Base-by-base conservation (phyloP, 2,888 invertebrate genomes). In the Crossocerus cetratus region DNA sequence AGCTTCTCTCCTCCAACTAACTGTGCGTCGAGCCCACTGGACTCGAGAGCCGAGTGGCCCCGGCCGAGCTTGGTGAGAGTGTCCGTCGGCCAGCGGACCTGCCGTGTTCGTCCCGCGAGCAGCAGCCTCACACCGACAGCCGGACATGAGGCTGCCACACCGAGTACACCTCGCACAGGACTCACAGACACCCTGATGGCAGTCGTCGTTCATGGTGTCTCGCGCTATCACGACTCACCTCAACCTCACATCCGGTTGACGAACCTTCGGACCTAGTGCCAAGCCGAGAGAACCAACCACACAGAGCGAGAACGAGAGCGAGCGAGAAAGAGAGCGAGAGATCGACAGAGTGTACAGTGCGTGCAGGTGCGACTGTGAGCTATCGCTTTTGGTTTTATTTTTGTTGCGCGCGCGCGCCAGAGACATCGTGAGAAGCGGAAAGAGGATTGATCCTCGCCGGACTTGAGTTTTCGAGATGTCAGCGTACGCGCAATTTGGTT, bases 401-500 rank as follows among this genome's bases (percentile, higher is more conserved):
- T 4, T 16, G 43, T 43, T 13, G 43, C 14, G 67, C 56, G 56
- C 74, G 74, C 11, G 23, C 32, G 32, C 32, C 32, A 68, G 32
- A 60, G 63, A 57, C 57, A 56, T 45, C 62, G 72, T 23, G 65
- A 67, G 18, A 55, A 55, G 61, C 32, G 57, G 8, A 68, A 20
- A 59, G 32, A 23, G 20, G 53, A 62, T 65, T 58, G 49, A 42
- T 62, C 65, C 22, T 59, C 62, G 49, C 49, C 2, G 49, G 49
- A 49, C 76, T 54, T 69, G 55, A 22, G 58, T 57, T 60, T 32
- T 21, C 63, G 63, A 78, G 61, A 81, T 94, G 94, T 93, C 97
- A 91, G 96, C 96, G 87, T 97, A 97, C 92, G 94, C 97, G 90
- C 97, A 97, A 92, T 97, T 97, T 92, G 96, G 97, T 93, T 97